Evolutionary conservation across 2,888 invertebrate species (phyloP).

Genomic region (Polymixis flavicincta): DNA sequence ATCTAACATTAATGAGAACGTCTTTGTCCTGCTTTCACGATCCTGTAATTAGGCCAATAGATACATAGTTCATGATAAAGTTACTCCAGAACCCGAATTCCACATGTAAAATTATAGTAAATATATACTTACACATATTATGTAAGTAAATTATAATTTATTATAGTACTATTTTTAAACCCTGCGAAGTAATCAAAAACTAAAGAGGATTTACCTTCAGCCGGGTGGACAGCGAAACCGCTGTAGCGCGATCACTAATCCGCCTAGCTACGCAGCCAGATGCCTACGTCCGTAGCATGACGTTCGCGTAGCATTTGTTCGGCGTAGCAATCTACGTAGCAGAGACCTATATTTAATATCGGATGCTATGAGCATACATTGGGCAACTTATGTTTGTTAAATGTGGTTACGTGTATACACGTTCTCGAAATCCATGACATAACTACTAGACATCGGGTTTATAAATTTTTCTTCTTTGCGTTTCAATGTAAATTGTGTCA

Average conservation of each 20-base stretch:
- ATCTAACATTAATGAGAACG: not conserved
- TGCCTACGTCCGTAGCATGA: conserved; percentile 46
- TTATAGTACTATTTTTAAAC: conserved; percentile 5
- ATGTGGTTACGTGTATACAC: not conserved
- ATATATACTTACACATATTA: not conserved
- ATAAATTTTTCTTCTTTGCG: not conserved
- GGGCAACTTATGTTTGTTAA: not conserved
- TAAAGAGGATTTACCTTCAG: conserved; percentile 18
- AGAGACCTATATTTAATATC: conserved; percentile 5
- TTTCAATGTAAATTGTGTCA: not conserved
- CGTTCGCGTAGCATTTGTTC: conserved; percentile 30
- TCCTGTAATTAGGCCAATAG: not conserved
- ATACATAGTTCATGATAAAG: conserved; percentile 1
- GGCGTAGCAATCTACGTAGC: conserved; percentile 43
- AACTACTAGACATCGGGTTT: conserved; percentile 1
- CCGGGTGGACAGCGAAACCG: not conserved
- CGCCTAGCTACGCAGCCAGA: conserved; percentile 26
- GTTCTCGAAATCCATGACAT: not conserved
- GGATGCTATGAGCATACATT: conserved; percentile 10
- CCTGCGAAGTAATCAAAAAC: conserved; percentile 3
- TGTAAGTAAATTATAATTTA: not conserved
- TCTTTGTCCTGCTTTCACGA: not conserved
- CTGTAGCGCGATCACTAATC: conserved; percentile 30
- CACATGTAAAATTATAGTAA: not conserved
- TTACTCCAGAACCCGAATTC: not conserved